Evolutionary conservation across 2,797 vertebrate genomes (phyloP).

Genomic region (Galagoides demidoff): DNA sequence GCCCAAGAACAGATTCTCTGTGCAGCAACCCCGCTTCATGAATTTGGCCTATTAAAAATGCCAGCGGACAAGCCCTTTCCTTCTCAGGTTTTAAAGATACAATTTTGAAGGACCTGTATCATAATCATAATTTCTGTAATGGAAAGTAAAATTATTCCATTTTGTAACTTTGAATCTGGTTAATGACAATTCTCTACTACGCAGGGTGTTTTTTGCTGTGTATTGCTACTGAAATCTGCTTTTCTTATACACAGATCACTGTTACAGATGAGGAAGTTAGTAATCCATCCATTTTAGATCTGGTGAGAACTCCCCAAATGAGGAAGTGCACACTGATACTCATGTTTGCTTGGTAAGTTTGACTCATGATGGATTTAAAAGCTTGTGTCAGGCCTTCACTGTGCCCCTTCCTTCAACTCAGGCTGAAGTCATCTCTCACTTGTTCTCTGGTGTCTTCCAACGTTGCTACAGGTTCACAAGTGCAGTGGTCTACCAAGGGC

Average conservation of each 20-base stretch:
- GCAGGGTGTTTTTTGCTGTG: not conserved
- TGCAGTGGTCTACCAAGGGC: constrained; percentile 96
- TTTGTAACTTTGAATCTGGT: not conserved
- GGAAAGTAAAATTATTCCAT: not conserved
- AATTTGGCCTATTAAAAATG: not conserved
- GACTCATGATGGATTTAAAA: not conserved
- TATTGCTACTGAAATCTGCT: constrained; percentile 51
- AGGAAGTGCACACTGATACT: constrained; percentile 94
- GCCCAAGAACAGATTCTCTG: not conserved
- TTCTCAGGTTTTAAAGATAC: not conserved
- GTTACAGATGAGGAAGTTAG: constrained; percentile 86
- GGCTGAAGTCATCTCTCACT: not conserved
- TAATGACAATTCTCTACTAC: not conserved
- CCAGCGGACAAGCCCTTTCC: not conserved
- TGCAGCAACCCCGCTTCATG: not conserved
- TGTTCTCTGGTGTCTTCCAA: not conserved
- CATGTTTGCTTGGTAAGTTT: constrained; percentile 95
- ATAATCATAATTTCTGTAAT: too few species aligned
- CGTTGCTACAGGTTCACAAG: constrained; percentile 92
- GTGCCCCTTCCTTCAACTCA: accelerated
- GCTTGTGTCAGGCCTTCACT: not conserved
- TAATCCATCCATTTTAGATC: constrained; percentile 90
- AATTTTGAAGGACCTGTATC: not conserved
- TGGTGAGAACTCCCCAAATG: constrained; percentile 94
- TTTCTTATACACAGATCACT: constrained; percentile 86